Base-by-base conservation (phyloP, 35 echinoderm and acorn worm species). In the Eucidaris tribuloides region DNA sequence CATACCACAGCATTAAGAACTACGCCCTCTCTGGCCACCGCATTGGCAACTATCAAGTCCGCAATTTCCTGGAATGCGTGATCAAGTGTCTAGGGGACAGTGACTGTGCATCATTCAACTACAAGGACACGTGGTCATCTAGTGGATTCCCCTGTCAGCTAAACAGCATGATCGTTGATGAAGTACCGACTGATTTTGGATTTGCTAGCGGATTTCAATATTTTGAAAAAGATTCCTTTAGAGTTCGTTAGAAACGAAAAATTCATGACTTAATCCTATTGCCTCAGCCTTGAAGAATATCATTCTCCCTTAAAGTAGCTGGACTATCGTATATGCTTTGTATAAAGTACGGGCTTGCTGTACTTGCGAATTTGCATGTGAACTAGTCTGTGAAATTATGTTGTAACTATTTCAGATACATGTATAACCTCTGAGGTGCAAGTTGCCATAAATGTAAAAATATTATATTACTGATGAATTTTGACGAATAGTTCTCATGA, bases 71-170 rank as follows among this genome's bases (percentile, higher is more conserved):
- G 34, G 63, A 80, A 46, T 95, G 87, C 30, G 50, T 81, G 56
- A 85, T 90, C 7, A 46, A 38, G 13, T 95, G 92, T 44, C 39
- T 95, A 25, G 58, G 42, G 1, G 27, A 81, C 38, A 45, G 55
- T 9, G 46, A 79, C n/a, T 90, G 87, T 22, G 82, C 72, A 4
- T 90, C 92, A 3, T 90, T 95, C 54, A 85, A 90, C 50, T 95
- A 85, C 33, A 86, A 82, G 27, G 79, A 68, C 30, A 65, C 45
- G 14, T 59, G 88, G 29, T 25, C 71, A 1, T 40, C 62, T 2
- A 40, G 22, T 13, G 92, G 92, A 9, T 86, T 76, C 50, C 5
- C 68, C 0, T 95, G 87, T 54, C 74, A 81, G 49, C 78, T 95
- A 9, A 95, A 82, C 45, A 78, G 85, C 37, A 89, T 84, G 76